Evolutionary conservation across 2,113 vertebrate species (phyloP).

Genomic region (Aegypius monachus): DNA sequence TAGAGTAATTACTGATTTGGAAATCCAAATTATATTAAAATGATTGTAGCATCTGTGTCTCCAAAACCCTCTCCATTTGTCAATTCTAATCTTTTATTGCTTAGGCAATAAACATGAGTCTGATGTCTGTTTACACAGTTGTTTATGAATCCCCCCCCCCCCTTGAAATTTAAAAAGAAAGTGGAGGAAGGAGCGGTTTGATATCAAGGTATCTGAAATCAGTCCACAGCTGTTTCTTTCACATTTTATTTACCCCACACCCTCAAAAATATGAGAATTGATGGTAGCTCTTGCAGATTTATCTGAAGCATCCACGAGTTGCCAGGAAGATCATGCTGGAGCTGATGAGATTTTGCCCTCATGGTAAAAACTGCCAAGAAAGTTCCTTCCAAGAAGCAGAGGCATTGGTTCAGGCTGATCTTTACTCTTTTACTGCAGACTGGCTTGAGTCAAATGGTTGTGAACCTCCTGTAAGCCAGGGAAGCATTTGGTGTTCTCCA

Average conservation of each 20-base stretch:
- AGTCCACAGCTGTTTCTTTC: not conserved
- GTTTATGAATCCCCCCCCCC: not conserved
- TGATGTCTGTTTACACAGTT: constrained; percentile 29
- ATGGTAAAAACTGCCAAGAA: not conserved
- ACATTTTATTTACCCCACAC: not conserved
- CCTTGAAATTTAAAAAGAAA: not conserved
- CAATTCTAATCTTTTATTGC: constrained; percentile 62
- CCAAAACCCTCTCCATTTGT: constrained; percentile 67
- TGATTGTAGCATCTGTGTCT: constrained; percentile 70
- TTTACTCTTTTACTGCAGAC: not conserved
- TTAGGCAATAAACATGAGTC: constrained; percentile 55
- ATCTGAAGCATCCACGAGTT: not conserved
- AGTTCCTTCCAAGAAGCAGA: not conserved
- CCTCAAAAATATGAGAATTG: not conserved
- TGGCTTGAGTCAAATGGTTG: not conserved
- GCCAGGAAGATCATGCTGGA: not conserved
- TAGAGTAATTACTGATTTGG: constrained; percentile 71
- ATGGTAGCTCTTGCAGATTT: not conserved
- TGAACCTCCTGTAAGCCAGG: not conserved
- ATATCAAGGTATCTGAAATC: not conserved
- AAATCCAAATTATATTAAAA: constrained; percentile 71
- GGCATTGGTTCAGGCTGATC: not conserved
- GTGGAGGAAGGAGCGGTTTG: not conserved
- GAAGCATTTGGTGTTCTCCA: not conserved
- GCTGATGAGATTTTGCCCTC: not conserved